phyloP scores from a whole-genome alignment of 2,113 vertebrate species.

The Gambusia holbrooki region DNA sequence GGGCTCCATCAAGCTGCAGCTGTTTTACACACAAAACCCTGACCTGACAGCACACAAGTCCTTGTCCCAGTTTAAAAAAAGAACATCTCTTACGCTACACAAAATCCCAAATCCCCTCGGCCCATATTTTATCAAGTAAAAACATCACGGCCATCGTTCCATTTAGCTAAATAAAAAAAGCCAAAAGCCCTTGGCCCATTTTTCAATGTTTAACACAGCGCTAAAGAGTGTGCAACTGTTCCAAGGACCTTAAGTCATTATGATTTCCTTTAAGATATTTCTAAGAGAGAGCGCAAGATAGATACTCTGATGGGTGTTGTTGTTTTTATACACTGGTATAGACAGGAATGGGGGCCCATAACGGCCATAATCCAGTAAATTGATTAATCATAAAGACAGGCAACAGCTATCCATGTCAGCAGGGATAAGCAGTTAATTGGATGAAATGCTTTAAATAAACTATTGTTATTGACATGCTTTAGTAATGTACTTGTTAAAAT shows the following conservation, averaged over 20 bases:
- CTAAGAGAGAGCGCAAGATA: conserved; percentile 10
- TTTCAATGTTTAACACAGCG: conserved; percentile 42
- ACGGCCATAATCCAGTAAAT: not conserved
- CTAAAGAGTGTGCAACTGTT: conserved; percentile 44
- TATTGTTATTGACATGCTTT: not conserved
- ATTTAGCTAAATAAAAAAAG: conserved; percentile 54
- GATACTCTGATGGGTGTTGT: not conserved
- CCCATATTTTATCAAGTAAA: conserved; percentile 58
- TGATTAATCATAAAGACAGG: not conserved
- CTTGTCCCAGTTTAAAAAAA: conserved; percentile 63
- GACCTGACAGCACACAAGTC: conserved; percentile 29
- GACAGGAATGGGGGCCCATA: not conserved
- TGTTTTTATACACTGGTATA: not conserved
- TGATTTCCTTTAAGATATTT: conserved; percentile 9
- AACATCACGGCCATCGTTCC: conserved; percentile 54
- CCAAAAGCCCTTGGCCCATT: conserved; percentile 65
- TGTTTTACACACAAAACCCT: conserved; percentile 11
- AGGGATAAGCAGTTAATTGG: not conserved
- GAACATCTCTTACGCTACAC: conserved; percentile 40
- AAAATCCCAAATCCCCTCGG: conserved; percentile 60
- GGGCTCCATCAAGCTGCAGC: not conserved
- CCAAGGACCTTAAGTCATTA: conserved; percentile 34
- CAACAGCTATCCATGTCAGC: not conserved
- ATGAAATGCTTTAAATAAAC: not conserved
- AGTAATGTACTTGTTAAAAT: no score